Conservation (phyloP, 2,113 vertebrate genomes). For the Nothobranchius kuhntae region DNA sequence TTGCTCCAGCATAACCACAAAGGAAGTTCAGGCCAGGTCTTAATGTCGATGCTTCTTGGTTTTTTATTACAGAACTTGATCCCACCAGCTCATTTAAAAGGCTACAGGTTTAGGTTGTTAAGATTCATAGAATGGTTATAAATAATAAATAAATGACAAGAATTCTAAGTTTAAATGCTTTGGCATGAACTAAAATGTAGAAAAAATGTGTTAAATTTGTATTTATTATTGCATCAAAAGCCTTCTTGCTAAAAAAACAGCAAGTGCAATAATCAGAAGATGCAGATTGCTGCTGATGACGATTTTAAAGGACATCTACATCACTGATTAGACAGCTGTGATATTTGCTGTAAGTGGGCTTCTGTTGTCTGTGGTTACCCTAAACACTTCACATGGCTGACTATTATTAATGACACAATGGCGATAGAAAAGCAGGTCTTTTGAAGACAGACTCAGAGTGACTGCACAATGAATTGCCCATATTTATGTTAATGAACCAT, state of each 20-base stretch:
- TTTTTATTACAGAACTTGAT: slow-evolving; percentile 62
- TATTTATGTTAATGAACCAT: slow-evolving; percentile 22
- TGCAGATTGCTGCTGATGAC: neutral
- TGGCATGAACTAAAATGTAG: too few relatives aligned
- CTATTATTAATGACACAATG: slow-evolving; percentile 22
- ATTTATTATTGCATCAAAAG: too few relatives aligned
- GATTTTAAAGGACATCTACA: slow-evolving; percentile 41
- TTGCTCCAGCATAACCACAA: slow-evolving; percentile 29
- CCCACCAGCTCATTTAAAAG: slow-evolving; percentile 59
- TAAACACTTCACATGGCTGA: slow-evolving; percentile 32
- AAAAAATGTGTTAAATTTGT: too few relatives aligned
- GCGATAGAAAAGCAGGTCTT: slow-evolving; percentile 42
- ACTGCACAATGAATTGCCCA: slow-evolving; percentile 22
- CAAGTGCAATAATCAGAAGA: too few relatives aligned
- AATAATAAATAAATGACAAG: too few relatives aligned
- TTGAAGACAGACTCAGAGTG: slow-evolving; percentile 35
- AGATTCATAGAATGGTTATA: neutral
- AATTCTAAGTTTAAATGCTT: too few relatives aligned
- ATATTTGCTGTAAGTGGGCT: slow-evolving; percentile 44
- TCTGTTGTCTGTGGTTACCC: slow-evolving; percentile 60
- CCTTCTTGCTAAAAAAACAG: too few relatives aligned
- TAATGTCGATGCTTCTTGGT: slow-evolving; percentile 16
- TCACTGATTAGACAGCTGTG: slow-evolving; percentile 30
- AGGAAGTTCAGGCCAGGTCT: slow-evolving; percentile 49
- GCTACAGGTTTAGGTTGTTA: slow-evolving; percentile 43